Evolutionary conservation across 2,797 vertebrate species (phyloP).

Genomic region (Hypotaenidia okinawae): DNA sequence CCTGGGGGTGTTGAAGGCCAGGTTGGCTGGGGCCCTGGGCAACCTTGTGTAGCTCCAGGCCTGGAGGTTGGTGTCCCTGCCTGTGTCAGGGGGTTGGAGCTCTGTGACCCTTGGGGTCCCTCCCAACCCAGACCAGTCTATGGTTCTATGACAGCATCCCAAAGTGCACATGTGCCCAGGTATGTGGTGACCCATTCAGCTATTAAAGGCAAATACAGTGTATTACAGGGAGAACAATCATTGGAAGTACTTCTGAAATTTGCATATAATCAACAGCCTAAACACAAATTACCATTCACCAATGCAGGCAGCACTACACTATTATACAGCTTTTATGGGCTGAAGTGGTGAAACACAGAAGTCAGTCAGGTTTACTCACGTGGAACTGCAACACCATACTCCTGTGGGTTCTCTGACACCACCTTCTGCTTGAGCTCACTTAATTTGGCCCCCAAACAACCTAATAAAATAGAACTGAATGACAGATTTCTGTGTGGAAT

Average conservation of each 20-base stretch:
- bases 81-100: no score
- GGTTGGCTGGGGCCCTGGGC: no score
- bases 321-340: neutral
- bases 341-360: neutral
- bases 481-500: neutral
- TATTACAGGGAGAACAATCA: neutral
- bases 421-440: constrained; percentile 94
- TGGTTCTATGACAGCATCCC: neutral
- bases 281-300: neutral
- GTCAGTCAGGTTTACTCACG: constrained; percentile 80
- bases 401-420: constrained; percentile 89
- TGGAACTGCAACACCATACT: constrained; percentile 89
- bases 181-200: neutral
- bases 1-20: no score
- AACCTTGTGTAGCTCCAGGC: no score
- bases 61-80: no score
- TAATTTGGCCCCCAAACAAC: constrained; percentile 88
- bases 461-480: constrained; percentile 70
- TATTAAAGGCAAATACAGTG: neutral
- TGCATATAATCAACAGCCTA: neutral
- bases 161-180: neutral
- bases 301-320: neutral
- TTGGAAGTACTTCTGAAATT: neutral
- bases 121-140: no score
- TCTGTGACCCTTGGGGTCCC: no score